These are phyloP conservation scores for Apamea sordens DNA, from an alignment of 2,888 invertebrate species.

Conservation along the genomic window DNA sequence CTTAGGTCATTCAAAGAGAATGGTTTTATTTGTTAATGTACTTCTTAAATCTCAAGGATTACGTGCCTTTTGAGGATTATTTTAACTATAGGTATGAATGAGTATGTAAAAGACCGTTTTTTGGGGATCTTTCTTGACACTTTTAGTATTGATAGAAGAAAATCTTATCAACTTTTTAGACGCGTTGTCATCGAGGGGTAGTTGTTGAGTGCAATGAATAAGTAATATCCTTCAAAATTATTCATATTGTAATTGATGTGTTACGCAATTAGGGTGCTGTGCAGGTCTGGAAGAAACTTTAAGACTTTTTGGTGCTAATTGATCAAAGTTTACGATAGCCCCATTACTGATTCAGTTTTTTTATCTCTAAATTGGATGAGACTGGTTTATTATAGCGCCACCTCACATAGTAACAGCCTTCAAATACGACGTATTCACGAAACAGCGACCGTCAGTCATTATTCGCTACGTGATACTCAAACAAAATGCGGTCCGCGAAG, in stretches of 20 bases:
- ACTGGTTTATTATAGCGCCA: slow-evolving; percentile 13
- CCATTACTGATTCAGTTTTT: slow-evolving; percentile 6
- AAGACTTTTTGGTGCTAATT: not conserved
- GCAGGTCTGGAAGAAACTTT: not conserved
- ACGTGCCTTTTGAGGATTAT: not conserved
- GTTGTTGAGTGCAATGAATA: not conserved
- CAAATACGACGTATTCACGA: slow-evolving; percentile 8
- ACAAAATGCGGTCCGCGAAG: slow-evolving; percentile 16
- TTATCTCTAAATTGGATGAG: slow-evolving; percentile 19
- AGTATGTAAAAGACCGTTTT: not conserved
- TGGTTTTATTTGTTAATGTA: slow-evolving; percentile 22
- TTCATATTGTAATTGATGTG: not conserved
- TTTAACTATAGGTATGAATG: not conserved
- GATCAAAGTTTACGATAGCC: not conserved
- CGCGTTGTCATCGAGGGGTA: not conserved
- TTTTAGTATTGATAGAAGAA: not conserved
- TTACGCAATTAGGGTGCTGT: not conserved
- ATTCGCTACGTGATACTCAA: slow-evolving; percentile 55
- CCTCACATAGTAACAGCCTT: slow-evolving; percentile 26
- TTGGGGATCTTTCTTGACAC: not conserved
- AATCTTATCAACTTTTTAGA: not conserved
- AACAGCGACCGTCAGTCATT: slow-evolving; percentile 18
- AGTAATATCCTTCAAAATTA: not conserved
- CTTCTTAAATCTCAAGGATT: slow-evolving; percentile 21
- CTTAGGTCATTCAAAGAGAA: slow-evolving; percentile 25